Conservation (phyloP, 2,888 invertebrate genomes). For the Linnaemya vulpina region DNA sequence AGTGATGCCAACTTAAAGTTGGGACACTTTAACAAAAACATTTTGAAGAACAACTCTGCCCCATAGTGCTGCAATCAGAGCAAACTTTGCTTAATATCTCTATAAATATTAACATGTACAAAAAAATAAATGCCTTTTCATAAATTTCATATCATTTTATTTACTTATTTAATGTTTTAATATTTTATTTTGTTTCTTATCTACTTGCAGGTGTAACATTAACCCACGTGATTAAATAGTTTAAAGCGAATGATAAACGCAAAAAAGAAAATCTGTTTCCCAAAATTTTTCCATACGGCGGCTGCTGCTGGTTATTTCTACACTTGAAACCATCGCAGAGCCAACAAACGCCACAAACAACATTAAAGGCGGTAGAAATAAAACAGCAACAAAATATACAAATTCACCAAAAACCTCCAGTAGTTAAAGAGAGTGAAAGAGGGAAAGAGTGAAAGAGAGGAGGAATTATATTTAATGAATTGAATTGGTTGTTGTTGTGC, state of each 20-base stretch:
- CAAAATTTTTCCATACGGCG: conserved; percentile 22
- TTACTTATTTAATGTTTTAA: conserved; percentile 38
- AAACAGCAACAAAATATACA: conserved; percentile 25
- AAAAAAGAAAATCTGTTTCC: conserved; percentile 30
- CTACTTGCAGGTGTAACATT: conserved; percentile 62
- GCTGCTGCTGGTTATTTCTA: conserved; percentile 19
- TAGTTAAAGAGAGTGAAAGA: conserved; percentile 26
- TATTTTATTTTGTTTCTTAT: conserved; percentile 9
- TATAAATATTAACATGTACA: not conserved
- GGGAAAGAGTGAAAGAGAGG: not conserved
- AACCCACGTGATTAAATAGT: conserved; percentile 45
- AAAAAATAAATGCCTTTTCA: not conserved
- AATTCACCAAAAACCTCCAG: conserved; percentile 36
- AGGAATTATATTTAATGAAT: conserved; percentile 18
- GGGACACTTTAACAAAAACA: too few relatives aligned
- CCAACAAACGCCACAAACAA: conserved; percentile 21
- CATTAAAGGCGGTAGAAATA: conserved; percentile 10
- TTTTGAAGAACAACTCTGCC: too few relatives aligned
- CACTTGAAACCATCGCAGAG: conserved; percentile 33
- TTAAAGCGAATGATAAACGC: conserved; percentile 31
- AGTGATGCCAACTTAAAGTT: too few relatives aligned
- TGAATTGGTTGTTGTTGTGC: conserved; percentile 31
- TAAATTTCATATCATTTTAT: conserved; percentile 26
- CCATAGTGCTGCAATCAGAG: conserved; percentile 8
- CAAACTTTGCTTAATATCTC: conserved; percentile 16